Evolutionary conservation across 64 coral and sea anemone genomes (phyloP).

Genomic region (Astreopora myriophthalma): DNA sequence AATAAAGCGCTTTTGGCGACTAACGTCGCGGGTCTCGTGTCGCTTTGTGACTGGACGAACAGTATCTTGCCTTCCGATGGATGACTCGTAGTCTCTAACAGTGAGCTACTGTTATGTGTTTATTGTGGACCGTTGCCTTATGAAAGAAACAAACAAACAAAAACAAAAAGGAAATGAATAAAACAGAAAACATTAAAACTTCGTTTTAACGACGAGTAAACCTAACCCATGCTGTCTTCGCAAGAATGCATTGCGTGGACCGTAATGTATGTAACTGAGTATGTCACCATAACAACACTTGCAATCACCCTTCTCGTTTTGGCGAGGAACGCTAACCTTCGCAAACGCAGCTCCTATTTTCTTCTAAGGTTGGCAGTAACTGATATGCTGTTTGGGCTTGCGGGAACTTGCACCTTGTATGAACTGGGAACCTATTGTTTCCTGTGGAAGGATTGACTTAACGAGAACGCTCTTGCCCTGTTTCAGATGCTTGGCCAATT

Average conservation of each 20-base stretch:
- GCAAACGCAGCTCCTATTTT: background rate
- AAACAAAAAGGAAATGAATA: no score
- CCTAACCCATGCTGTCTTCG: background rate
- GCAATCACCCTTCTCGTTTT: background rate
- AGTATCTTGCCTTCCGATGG: no score
- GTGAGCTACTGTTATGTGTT: no score
- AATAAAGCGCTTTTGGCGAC: no score
- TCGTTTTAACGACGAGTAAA: no score
- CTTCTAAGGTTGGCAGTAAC: background rate
- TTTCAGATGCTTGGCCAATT: background rate
- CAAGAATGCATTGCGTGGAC: background rate
- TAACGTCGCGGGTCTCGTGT: no score
- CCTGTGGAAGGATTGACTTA: background rate
- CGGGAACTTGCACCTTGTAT: background rate
- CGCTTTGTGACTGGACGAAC: no score
- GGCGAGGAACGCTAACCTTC: background rate
- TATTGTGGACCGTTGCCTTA: no score
- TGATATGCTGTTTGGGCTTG: background rate
- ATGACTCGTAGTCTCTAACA: no score
- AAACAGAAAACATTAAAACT: background rate
- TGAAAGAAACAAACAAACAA: no score
- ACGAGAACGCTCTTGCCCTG: no score
- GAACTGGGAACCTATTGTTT: background rate
- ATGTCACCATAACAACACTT: background rate
- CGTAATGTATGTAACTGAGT: background rate